Evolutionary conservation across 2,888 invertebrate species (phyloP).

Genomic region (Lypha dubia): DNA sequence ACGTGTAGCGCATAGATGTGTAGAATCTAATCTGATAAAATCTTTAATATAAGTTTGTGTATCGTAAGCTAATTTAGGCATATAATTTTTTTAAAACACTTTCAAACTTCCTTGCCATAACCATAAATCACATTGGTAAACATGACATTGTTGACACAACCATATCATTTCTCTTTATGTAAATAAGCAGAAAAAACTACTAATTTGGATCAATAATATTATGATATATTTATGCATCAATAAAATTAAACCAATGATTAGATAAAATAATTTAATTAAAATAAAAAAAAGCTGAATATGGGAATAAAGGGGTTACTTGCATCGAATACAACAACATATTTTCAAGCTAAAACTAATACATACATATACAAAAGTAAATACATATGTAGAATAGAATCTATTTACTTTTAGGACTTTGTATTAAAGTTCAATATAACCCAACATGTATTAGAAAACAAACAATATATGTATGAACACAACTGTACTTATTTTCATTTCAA

Average conservation of each 20-base stretch:
- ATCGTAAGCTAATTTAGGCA: no score
- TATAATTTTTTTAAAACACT: no score
- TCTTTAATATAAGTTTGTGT: no score
- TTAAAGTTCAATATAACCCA: slow-evolving; percentile 58
- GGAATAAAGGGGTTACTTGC: slow-evolving; percentile 24
- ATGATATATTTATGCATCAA: slow-evolving; percentile 21
- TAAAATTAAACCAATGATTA: slow-evolving; percentile 21
- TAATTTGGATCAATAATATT: slow-evolving; percentile 17
- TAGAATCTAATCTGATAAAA: no score
- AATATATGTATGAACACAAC: slow-evolving; percentile 39
- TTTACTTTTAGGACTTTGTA: slow-evolving; percentile 60
- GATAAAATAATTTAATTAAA: slow-evolving; percentile 34
- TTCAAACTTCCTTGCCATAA: no score
- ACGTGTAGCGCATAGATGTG: no score
- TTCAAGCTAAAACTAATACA: background rate
- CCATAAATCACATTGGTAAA: no score
- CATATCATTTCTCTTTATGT: slow-evolving; percentile 2
- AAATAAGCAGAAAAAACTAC: background rate
- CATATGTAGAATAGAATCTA: slow-evolving; percentile 26
- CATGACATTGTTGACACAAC: no score
- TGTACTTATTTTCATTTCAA: slow-evolving; percentile 54
- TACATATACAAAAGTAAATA: background rate
- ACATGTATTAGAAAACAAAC: slow-evolving; percentile 42
- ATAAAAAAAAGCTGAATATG: background rate
- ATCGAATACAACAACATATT: slow-evolving; percentile 30